Base-by-base conservation (phyloP, 2,797 vertebrate species). In the Novumbra hubbsi region DNA sequence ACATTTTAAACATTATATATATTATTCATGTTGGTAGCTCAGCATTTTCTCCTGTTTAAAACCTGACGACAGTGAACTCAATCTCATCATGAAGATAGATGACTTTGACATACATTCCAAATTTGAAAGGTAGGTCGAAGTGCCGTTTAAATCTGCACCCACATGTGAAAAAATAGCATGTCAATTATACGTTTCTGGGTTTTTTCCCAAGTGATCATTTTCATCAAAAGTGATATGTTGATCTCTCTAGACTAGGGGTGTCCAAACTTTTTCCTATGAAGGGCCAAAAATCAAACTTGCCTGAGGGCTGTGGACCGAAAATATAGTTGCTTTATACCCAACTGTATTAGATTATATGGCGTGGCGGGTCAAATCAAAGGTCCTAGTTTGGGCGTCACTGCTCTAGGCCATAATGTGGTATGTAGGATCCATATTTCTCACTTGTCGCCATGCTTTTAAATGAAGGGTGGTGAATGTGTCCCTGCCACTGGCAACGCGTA, bases 91-190 rank as follows among this genome's bases (percentile, higher is more conserved):
- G 77, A 96, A 92, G 16, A 92, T 98, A 80, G 94, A 98, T 32
- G 93, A 95, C 69, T 98, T 99, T 85, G 94, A 99, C 48, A 92
- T 97, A 30, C 91, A 95, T 75, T 88, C 94, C 64, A 91, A 92
- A 73, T 97, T 96, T 90, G 94, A 97, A 90, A 96, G 95, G 98
- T 95, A 82, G 75, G 88, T 79, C 71, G 76, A 48, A 17, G 3
- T 27, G 15, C 55, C 55, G 24, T 60, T 60, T 60, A 21, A 27
- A 60, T 60, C n/a, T 24, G 55, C 55, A 24, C 5, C 32, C 19
- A 67, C 4, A 19, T 50, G 45, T 12, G 27, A 28, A 52, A 32
- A 19, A 68, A 49, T 30, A 52, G 48, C 65, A 30, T 70, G 68
- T 70, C 28, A 50, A 45, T 67, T 64, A 52, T 19, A 52, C 24